Base-by-base conservation (phyloP, 2,888 invertebrate genomes). In the Alitta virens region DNA sequence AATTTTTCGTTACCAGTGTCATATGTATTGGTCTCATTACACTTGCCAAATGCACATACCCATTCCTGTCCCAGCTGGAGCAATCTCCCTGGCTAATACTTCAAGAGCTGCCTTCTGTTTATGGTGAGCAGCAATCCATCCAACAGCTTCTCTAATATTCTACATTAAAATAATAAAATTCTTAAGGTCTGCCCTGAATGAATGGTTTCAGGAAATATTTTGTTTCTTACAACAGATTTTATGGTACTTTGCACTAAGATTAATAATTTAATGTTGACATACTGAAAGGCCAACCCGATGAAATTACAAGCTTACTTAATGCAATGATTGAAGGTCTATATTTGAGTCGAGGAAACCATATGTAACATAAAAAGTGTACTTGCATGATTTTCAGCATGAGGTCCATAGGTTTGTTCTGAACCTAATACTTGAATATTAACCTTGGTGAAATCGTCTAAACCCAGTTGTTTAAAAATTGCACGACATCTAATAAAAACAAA, bases 11-110 rank as follows among this genome's bases (percentile, higher is more conserved):
- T n/a, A n/a, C n/a, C n/a, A n/a, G n/a, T n/a, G n/a, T n/a, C n/a
- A n/a, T n/a, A n/a, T n/a, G n/a, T n/a, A n/a, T n/a, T n/a, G n/a
- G n/a, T n/a, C n/a, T n/a, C n/a, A n/a, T n/a, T n/a, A n/a, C n/a
- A n/a, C n/a, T n/a, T n/a, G n/a, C n/a, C n/a, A 33, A 7, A 33
- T 33, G 12, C 33, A 33, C 46, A 27, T 16, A 82, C 82, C 84
- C 84, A 84, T 84, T 52, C 85, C 85, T 56, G 85, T 85, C 12
- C 84, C 85, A 56, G 84, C 84, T 46, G 84, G 82, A 24, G 85
- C 85, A 52, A 85, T 78, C 73, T 85, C 85, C 65, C 80, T 71
- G 5, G 83, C 74, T 67, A 85, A 81, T 27, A 84, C 72, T 63
- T 83, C 80, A 46, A 85, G 71, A 2, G 84, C 84, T 65, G 76